Base-by-base conservation (phyloP, 2,888 invertebrate genomes). In the Agonopterix heracliana region DNA sequence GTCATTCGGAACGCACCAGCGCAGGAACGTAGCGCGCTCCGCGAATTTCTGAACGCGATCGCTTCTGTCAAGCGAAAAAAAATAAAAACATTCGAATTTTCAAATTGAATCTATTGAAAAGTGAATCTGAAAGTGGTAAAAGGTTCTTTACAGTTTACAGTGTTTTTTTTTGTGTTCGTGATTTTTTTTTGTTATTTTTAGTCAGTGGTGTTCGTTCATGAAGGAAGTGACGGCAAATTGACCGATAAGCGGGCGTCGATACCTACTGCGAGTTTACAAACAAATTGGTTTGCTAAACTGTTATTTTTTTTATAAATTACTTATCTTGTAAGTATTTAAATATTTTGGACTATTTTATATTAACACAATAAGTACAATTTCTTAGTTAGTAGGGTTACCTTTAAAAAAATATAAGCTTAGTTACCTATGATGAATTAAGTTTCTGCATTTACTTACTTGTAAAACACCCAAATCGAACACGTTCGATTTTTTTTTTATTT, bases 1-100 rank as follows among this genome's bases (percentile, higher is more conserved):
- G 86, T 86, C 86, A 86, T 81, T 85, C 72, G 70, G 75, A 74
- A 76, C 71, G 78, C 71, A 68, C 72, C 66, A 75, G 70, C 70
- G 68, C 66, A 69, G 70, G 52, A 50, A 57, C 71, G 72, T n/a
- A 10, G 7, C 66, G 74, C 73, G 76, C 73, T 67, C 71, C 67
- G 71, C 66, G 66, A 59, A 61, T 69, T 64, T 69, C 54, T 64
- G 71, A 78, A 74, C 70, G 70, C 63, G 56, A 60, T 61, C 60
- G 62, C 59, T 59, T 61, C 59, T 72, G 64, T 64, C 57, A 66
- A 60, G 53, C 52, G 66, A 64, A 61, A 59, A 55, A 54, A 54
- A 51, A 55, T 43, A 57, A 56, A 55, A 57, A 54, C 57, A 54
- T 54, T 26, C 26, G 26, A 7, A 26, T 5, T 60, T 57, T 58